phyloP scores from a whole-genome alignment of 23 tunicate genomes.

The Halocynthia aurantium region DNA sequence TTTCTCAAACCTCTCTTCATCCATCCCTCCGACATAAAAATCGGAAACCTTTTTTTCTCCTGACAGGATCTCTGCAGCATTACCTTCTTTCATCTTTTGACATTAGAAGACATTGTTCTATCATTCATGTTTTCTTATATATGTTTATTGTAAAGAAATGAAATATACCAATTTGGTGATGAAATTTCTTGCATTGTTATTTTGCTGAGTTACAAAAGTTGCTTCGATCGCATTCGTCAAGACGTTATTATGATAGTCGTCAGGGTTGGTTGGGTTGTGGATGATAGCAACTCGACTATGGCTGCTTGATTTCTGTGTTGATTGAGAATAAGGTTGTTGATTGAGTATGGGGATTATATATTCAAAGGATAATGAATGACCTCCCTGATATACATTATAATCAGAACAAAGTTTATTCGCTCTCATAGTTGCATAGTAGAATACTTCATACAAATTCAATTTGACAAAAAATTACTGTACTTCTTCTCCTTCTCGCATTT shows the following conservation, averaged over 20 bases:
- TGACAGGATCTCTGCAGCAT: slow-evolving; percentile 45
- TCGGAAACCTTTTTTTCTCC: slow-evolving; percentile 44
- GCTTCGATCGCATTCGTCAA: slow-evolving; percentile 50
- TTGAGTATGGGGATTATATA: too few species aligned
- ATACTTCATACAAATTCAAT: too few species aligned
- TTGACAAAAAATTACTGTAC: too few species aligned
- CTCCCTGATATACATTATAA: too few species aligned
- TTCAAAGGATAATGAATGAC: too few species aligned
- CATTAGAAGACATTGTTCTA: too few species aligned
- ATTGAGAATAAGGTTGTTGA: neutral
- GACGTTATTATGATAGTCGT: slow-evolving; percentile 1
- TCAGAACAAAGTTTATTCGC: too few species aligned
- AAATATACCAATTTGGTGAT: slow-evolving; percentile 55
- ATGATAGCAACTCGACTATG: slow-evolving; percentile 49
- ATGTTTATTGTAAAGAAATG: neutral
- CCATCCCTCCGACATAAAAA: slow-evolving; percentile 83
- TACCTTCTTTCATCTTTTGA: slow-evolving; percentile 62
- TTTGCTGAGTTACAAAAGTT: slow-evolving; percentile 34
- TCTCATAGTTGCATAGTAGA: too few species aligned
- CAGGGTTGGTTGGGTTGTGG: slow-evolving; percentile 44
- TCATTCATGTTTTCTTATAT: neutral
- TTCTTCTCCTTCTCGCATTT: too few species aligned
- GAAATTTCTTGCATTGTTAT: slow-evolving; percentile 66
- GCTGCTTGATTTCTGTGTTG: slow-evolving; percentile 75
- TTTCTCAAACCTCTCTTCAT: slow-evolving; percentile 57